A percentile compares a stretch with the other conserved stretches of the same genome.
Conservation (phyloP, 23 tunicate species). For the Trididemnum nubilum region DNA sequence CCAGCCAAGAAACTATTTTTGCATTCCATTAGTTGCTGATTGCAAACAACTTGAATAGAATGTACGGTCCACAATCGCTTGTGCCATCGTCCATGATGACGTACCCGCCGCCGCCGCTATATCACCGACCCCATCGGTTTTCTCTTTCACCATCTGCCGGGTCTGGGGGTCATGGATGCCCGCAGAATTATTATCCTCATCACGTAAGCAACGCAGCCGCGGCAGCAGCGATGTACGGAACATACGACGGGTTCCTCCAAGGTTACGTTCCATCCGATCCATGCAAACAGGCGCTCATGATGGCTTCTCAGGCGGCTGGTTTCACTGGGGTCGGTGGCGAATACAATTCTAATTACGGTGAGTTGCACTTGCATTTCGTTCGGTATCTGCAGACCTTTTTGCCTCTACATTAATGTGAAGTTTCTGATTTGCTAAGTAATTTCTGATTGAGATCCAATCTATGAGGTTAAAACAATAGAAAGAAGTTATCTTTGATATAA, state of each 20-base stretch:
- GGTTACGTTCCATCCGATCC: constrained; percentile 84
- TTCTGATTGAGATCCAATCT: too few species aligned
- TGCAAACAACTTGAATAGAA: constrained; percentile 19
- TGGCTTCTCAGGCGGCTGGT: constrained; percentile 98
- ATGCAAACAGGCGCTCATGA: constrained; percentile 96
- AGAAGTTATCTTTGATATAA: too few species aligned
- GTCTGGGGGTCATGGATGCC: constrained; percentile 66
- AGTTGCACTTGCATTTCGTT: too few species aligned
- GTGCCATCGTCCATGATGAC: constrained; percentile 96
- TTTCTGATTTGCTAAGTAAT: background rate
- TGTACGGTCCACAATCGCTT: constrained; percentile 89
- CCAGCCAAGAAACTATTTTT: too few species aligned
- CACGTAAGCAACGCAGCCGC: constrained; percentile 71
- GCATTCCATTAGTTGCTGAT: too few species aligned
- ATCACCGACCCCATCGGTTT: constrained; percentile 75
- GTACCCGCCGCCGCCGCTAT: constrained; percentile 79
- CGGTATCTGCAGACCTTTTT: background rate
- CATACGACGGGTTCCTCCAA: constrained; percentile 83
- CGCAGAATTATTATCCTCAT: constrained; percentile 84
- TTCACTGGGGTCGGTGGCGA: constrained; percentile 90
- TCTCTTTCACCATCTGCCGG: constrained; percentile 85
- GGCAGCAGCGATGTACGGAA: constrained; percentile 72
- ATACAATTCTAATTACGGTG: constrained; percentile 75
- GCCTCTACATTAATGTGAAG: background rate
- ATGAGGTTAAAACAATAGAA: too few species aligned